A percentile compares a stretch with the other conserved stretches of the same genome.
Conservation (phyloP, 2,113 vertebrate genomes). For the Semnornis frantzii region DNA sequence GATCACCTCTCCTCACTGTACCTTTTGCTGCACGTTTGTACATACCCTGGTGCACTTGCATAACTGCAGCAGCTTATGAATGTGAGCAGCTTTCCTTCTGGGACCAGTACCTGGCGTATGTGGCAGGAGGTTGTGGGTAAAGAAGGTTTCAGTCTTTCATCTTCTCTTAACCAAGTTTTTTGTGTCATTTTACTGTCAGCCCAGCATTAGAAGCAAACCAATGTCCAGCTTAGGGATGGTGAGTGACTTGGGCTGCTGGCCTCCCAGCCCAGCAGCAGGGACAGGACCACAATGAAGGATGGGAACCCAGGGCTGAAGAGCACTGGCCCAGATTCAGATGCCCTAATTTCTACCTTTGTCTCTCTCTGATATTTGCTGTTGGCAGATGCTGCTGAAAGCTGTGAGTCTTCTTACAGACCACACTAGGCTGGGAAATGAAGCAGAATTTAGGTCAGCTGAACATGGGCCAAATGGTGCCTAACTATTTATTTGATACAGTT, state of each 20-base stretch:
- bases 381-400: slow-evolving; percentile 45
- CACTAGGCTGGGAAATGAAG: neutral
- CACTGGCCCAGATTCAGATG: neutral
- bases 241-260: neutral
- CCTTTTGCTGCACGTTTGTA: neutral
- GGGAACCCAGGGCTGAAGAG: neutral
- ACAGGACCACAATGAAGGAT: neutral
- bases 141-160: neutral
- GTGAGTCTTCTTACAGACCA: slow-evolving; percentile 30
- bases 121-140: accelerated
- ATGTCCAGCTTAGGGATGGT: neutral
- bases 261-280: neutral
- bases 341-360: slow-evolving; percentile 57
- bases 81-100: neutral
- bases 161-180: neutral
- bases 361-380: neutral
- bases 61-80: neutral
- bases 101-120: neutral
- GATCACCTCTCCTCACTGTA: neutral
- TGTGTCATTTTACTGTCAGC: neutral
- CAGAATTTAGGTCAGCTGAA: slow-evolving; percentile 65
- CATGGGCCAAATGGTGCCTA: slow-evolving; percentile 17
- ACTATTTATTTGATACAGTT: neutral
- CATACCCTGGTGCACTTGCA: neutral
- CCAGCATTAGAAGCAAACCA: neutral